Conservation (phyloP, 2,113 vertebrate species). For the Oreocharis arfaki region DNA sequence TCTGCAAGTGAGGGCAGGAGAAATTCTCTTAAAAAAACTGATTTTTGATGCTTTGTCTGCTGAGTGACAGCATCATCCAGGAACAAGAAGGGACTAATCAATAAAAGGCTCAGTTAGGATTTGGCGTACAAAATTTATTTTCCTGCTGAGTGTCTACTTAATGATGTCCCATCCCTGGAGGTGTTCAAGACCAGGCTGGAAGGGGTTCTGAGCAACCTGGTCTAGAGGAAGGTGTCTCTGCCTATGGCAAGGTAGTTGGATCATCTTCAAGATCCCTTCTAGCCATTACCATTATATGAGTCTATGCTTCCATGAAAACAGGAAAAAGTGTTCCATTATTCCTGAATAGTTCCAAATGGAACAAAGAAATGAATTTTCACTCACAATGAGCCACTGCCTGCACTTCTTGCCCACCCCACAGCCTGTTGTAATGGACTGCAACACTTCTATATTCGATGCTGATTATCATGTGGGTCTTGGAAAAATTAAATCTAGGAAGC, state of each 20-base stretch:
- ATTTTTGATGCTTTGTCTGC: not conserved
- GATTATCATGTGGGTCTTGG: not conserved
- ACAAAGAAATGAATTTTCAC: not conserved
- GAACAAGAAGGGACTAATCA: not conserved
- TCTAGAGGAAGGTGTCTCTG: not conserved
- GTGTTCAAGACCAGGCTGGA: not conserved
- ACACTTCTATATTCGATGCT: accelerated
- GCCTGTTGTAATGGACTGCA: not conserved
- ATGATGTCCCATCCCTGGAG: not conserved
- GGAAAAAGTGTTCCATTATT: not conserved
- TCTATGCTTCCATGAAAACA: not conserved
- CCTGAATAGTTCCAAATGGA: not conserved
- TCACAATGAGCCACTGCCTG: not conserved
- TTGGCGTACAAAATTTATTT: accelerated
- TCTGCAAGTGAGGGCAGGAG: not conserved
- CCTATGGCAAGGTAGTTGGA: not conserved
- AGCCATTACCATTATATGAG: accelerated
- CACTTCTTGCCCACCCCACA: not conserved
- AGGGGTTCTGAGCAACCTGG: not conserved
- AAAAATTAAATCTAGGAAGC: not conserved
- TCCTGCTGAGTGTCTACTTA: not conserved
- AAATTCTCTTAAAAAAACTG: not conserved
- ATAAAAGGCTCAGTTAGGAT: not conserved
- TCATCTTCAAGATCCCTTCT: not conserved
- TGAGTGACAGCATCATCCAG: not conserved